Percentiles rank a stretch among this genome's conserved stretches.
phyloP scores from a whole-genome alignment of 2,888 invertebrate genomes.

The Cordylochernes scorpioides region DNA sequence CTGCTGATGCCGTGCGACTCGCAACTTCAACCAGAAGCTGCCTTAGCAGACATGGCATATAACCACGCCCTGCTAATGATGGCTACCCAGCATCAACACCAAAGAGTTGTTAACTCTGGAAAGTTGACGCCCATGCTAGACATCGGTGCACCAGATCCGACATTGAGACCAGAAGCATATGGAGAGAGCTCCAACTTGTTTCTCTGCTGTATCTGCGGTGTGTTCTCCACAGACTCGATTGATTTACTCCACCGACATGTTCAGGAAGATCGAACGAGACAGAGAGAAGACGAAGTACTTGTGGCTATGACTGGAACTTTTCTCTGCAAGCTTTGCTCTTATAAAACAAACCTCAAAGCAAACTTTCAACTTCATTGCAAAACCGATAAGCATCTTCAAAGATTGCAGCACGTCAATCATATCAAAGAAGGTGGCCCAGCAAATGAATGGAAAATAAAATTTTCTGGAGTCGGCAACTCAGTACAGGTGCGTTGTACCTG shows the following conservation, averaged over 20 bases:
- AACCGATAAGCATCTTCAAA: slow-evolving; percentile 93
- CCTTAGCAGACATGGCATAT: slow-evolving; percentile 73
- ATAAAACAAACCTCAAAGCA: slow-evolving; percentile 92
- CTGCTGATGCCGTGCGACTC: slow-evolving; percentile 18
- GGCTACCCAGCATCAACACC: slow-evolving; percentile 33
- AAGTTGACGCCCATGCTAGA: slow-evolving; percentile 3
- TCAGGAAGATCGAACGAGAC: slow-evolving; percentile 64
- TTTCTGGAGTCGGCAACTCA: slow-evolving; percentile 50
- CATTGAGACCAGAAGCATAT: slow-evolving; percentile 19
- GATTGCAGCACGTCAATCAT: slow-evolving; percentile 90
- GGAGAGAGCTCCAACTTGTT: slow-evolving; percentile 30
- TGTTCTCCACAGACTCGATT: slow-evolving; percentile 62
- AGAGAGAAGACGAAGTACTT: slow-evolving; percentile 56
- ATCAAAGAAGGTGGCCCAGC: slow-evolving; percentile 78
- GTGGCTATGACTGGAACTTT: slow-evolving; percentile 68
- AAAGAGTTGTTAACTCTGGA: no score
- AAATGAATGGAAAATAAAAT: slow-evolving; percentile 74
- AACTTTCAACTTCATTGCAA: slow-evolving; percentile 98
- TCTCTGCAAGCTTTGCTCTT: slow-evolving; percentile 87
- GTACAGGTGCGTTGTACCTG: slow-evolving; percentile 84
- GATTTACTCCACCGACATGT: slow-evolving; percentile 76
- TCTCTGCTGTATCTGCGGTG: slow-evolving; percentile 79
- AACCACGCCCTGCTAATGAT: slow-evolving; percentile 74
- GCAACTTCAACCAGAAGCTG: slow-evolving; percentile 51
- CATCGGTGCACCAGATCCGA: slow-evolving; percentile 39